These are phyloP conservation scores for Drosophila lacertosa DNA, from an alignment of 1,140 invertebrate species.

Conservation along the genomic window DNA sequence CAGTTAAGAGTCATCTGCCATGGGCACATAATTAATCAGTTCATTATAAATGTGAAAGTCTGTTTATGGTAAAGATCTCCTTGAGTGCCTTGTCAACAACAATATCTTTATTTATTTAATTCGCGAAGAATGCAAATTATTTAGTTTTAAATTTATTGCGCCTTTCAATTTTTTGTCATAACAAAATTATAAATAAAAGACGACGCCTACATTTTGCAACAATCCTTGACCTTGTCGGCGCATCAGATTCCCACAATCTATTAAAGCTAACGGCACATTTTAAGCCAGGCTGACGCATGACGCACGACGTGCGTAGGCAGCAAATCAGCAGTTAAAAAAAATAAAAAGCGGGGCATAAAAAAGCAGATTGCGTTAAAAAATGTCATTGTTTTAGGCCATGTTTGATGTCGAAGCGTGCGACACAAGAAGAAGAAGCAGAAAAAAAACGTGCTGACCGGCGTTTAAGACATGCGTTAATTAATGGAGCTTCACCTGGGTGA, in stretches of 20 bases:
- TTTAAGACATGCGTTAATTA: conserved; percentile 70
- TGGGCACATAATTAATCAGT: background rate
- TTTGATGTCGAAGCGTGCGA: conserved; percentile 54
- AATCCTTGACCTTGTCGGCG: conserved; percentile 70
- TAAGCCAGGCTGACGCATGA: conserved; percentile 6
- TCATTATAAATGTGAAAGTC: conserved; percentile 8
- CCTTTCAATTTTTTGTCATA: conserved; percentile 17
- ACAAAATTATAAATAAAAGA: conserved; percentile 11
- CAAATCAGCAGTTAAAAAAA: conserved; percentile 10
- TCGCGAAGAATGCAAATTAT: conserved; percentile 4
- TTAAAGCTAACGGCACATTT: conserved; percentile 51
- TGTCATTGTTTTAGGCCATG: conserved; percentile 65
- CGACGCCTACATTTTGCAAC: conserved; percentile 24
- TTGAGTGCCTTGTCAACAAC: conserved; percentile 5
- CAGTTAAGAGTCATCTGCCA: background rate
- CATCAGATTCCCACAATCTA: conserved; percentile 60
- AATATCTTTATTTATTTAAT: background rate
- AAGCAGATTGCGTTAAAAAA: conserved; percentile 59
- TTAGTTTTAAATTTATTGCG: conserved; percentile 7
- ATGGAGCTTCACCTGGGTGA: conserved; percentile 40
- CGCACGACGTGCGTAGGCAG: conserved; percentile 55
- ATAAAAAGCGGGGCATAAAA: conserved; percentile 25
- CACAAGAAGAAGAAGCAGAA: too few species aligned
- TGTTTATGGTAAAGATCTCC: background rate
- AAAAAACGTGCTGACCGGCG: conserved; percentile 35